Evolutionary conservation across 2,888 invertebrate genomes (phyloP).

Genomic region (Hemaris fuciformis): DNA sequence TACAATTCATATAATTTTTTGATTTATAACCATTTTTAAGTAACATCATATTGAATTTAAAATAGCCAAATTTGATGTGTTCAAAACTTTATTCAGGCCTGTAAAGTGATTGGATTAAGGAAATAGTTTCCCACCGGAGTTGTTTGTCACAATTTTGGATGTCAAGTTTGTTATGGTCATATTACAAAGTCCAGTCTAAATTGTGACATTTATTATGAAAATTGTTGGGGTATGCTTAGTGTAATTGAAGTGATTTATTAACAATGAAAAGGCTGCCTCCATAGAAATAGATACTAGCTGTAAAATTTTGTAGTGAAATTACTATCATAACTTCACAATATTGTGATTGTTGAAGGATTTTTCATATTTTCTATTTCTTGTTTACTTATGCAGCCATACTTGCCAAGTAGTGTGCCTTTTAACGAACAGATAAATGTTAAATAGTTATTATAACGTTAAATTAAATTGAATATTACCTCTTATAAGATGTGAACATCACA

Average conservation of each 20-base stretch:
- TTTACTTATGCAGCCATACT: background rate
- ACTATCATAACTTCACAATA: background rate
- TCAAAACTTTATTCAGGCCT: too few relatives aligned
- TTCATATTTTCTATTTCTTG: background rate
- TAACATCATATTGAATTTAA: too few relatives aligned
- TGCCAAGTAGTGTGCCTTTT: background rate
- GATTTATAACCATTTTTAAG: too few relatives aligned
- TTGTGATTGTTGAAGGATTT: background rate
- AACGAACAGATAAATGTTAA: background rate
- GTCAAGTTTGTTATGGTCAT: too few relatives aligned
- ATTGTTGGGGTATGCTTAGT: too few relatives aligned
- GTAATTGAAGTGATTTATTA: conserved; percentile 1
- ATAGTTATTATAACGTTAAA: too few relatives aligned
- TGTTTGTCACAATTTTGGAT: too few relatives aligned
- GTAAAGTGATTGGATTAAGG: background rate
- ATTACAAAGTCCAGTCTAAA: background rate
- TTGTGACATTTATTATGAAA: too few relatives aligned
- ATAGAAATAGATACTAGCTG: conserved; percentile 2
- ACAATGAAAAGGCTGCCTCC: background rate
- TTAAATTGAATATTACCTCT: too few relatives aligned
- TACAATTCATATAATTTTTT: too few relatives aligned
- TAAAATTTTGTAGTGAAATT: background rate
- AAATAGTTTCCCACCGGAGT: background rate
- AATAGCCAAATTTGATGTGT: too few relatives aligned
- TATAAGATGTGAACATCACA: too few relatives aligned